Percentiles rank a stretch among this genome's conserved stretches.
Evolutionary conservation across 2,113 vertebrate species (phyloP).

Genomic region (Prunella himalayana): DNA sequence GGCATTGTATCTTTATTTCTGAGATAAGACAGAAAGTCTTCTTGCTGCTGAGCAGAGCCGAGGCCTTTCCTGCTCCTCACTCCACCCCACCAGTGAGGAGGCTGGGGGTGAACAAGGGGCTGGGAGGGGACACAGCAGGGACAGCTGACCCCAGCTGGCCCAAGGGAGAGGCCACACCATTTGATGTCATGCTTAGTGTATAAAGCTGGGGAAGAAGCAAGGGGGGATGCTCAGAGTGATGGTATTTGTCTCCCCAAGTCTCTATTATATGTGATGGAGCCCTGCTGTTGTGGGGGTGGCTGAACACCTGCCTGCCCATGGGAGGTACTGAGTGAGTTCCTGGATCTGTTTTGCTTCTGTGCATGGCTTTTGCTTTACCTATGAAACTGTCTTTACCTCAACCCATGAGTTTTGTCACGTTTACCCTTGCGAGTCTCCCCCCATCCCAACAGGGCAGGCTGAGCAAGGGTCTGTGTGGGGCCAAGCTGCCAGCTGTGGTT

Average conservation of each 20-base stretch:
- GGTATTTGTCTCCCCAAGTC: not conserved
- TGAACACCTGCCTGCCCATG: not conserved
- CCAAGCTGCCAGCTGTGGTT: not conserved
- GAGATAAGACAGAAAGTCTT: not conserved
- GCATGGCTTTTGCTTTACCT: not conserved
- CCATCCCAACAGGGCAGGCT: not conserved
- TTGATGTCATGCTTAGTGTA: not conserved
- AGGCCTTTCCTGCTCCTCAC: not conserved
- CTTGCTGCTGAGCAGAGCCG: not conserved
- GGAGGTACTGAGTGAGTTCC: not conserved
- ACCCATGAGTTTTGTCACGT: fast-evolving
- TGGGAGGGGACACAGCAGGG: not conserved
- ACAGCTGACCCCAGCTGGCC: not conserved
- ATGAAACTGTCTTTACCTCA: not conserved
- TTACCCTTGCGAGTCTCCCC: fast-evolving
- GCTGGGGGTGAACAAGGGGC: not conserved
- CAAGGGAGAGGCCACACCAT: not conserved
- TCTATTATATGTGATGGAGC: not conserved
- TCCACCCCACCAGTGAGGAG: not conserved
- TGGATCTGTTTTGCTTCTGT: not conserved
- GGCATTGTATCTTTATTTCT: not conserved
- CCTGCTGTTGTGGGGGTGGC: not conserved
- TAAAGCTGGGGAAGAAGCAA: not conserved
- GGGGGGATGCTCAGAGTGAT: too few relatives aligned
- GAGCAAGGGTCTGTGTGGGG: fast-evolving